phyloP scores from a whole-genome alignment of 2,888 invertebrate species.

The Antitype chi region DNA sequence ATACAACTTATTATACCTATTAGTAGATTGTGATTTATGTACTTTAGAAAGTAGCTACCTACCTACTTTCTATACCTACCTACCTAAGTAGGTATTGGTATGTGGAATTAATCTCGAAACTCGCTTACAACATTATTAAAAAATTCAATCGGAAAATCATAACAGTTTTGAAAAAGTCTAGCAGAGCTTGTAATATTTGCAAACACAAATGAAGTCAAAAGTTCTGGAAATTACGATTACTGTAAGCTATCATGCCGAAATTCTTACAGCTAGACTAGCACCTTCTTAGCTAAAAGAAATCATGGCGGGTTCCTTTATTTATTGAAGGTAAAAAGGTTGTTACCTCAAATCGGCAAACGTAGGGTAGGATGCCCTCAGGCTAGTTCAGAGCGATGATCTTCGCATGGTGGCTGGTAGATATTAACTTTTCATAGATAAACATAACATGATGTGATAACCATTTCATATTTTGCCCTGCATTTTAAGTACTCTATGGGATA shows the following conservation, averaged over 20 bases:
- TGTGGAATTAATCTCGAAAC: constrained; percentile 26
- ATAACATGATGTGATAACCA: background rate
- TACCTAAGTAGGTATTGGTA: background rate
- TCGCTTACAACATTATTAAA: background rate
- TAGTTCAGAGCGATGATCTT: background rate
- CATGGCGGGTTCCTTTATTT: background rate
- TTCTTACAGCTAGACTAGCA: background rate
- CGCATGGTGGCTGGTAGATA: background rate
- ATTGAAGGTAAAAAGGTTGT: background rate
- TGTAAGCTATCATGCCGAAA: too few species aligned
- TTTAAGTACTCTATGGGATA: background rate
- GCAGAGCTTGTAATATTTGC: background rate
- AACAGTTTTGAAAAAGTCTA: background rate
- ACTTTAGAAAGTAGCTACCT: constrained; percentile 27
- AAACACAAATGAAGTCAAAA: background rate
- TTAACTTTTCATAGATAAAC: too few species aligned
- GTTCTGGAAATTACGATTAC: background rate
- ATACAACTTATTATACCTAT: constrained; percentile 44
- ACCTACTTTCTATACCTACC: too few species aligned
- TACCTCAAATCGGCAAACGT: background rate
- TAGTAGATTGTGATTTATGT: constrained; percentile 23
- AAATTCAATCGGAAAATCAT: background rate
- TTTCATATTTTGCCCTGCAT: background rate
- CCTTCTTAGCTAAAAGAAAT: background rate
- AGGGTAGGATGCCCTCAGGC: background rate